A percentile compares a stretch with the other conserved stretches of the same genome.
These are phyloP conservation scores for Oscheius sp. DNA, from an alignment of 2,888 invertebrate species.

Conservation along the genomic window DNA sequence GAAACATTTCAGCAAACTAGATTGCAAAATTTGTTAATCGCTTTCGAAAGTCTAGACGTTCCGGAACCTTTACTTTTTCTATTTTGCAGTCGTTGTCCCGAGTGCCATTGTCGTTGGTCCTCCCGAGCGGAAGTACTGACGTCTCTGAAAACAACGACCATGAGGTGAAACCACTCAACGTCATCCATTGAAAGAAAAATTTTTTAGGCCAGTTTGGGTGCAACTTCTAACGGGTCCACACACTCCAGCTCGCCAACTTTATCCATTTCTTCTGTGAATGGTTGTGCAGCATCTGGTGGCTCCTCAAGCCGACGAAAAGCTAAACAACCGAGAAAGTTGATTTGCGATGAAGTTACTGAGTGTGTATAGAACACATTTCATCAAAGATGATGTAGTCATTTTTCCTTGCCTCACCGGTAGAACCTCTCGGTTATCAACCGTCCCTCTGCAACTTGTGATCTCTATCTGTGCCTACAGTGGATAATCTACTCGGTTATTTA, in stretches of 20 bases:
- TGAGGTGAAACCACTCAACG: background rate
- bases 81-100: slow-evolving; percentile 2
- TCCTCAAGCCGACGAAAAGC: slow-evolving; percentile 30
- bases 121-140: slow-evolving; percentile 16
- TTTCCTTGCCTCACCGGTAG: slow-evolving; percentile 13
- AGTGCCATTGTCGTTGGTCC: slow-evolving; percentile 20
- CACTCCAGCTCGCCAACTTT: slow-evolving; percentile 29
- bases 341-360: slow-evolving; percentile 26
- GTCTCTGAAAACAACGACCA: slow-evolving; percentile 24
- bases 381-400: background rate
- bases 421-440: slow-evolving; percentile 13
- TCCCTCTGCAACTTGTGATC: slow-evolving; percentile 27
- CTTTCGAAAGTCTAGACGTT: background rate
- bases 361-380: background rate
- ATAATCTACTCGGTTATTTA: too few species aligned
- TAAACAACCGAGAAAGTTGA: slow-evolving; percentile 26
- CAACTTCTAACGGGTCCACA: slow-evolving; percentile 22
- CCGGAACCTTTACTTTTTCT: background rate
- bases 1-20: too few species aligned
- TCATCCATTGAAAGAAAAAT: background rate
- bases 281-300: background rate
- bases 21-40: background rate
- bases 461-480: slow-evolving; percentile 34
- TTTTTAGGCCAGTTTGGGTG: slow-evolving; percentile 29
- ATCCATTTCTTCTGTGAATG: slow-evolving; percentile 12